Evolutionary conservation across 92 coral and sea anemone species (phyloP).

Genomic region (Zoanthus solanderi): DNA sequence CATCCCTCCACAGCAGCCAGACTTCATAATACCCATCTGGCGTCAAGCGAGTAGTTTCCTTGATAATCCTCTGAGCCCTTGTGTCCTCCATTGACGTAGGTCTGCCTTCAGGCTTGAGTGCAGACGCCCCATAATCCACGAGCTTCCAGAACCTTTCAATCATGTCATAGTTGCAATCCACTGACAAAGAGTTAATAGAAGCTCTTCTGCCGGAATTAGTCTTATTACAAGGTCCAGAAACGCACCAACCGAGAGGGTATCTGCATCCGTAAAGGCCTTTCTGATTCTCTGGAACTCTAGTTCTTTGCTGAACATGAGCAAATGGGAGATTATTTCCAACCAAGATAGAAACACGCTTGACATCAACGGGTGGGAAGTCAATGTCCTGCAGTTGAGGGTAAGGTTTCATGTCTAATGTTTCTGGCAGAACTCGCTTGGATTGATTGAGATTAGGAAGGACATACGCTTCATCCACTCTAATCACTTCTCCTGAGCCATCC

Average conservation of each 20-base stretch:
- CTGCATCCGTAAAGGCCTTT: slow-evolving; percentile 65
- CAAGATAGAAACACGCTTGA: slow-evolving; percentile 63
- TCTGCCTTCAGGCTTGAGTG: too few relatives aligned
- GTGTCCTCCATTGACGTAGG: too few relatives aligned
- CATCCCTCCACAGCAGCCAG: slow-evolving; percentile 52
- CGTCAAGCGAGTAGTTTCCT: slow-evolving; percentile 42
- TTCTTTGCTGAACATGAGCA: slow-evolving; percentile 66
- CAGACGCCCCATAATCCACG: too few relatives aligned
- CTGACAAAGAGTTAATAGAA: slow-evolving; percentile 45
- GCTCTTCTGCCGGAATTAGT: slow-evolving; percentile 32
- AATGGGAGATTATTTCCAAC: slow-evolving; percentile 66
- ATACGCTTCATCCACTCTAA: slow-evolving; percentile 60
- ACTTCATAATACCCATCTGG: slow-evolving; percentile 60
- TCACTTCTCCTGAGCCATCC: slow-evolving; percentile 22
- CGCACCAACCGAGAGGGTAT: slow-evolving; percentile 70
- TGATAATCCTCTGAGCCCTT: slow-evolving; percentile 35
- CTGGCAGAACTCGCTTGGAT: slow-evolving; percentile 56
- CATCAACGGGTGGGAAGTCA: slow-evolving; percentile 66
- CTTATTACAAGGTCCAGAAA: slow-evolving; percentile 41
- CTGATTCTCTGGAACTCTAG: slow-evolving; percentile 57
- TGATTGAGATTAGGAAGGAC: slow-evolving; percentile 65
- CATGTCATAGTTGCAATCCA: too few relatives aligned
- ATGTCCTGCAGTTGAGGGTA: slow-evolving; percentile 56
- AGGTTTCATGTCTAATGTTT: slow-evolving; percentile 52
- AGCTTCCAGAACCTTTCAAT: too few relatives aligned